Evolutionary conservation across 2,113 vertebrate genomes (phyloP).

Genomic region (Gambusia holbrooki): DNA sequence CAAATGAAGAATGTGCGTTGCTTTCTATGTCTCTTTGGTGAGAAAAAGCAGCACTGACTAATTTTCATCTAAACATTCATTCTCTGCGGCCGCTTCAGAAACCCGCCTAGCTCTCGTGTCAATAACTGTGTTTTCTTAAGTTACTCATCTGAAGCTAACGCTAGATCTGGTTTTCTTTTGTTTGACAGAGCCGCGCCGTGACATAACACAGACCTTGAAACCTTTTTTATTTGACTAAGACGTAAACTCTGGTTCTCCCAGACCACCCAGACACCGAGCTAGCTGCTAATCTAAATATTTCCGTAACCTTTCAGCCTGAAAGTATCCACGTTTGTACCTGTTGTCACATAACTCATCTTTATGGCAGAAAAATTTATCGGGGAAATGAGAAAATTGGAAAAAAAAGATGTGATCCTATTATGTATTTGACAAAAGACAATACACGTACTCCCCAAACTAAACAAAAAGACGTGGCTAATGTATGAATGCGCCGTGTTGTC

Average conservation of each 20-base stretch:
- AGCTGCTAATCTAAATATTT: constrained; percentile 55
- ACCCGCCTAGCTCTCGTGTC: background rate
- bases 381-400: too few relatives aligned
- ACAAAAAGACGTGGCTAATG: background rate
- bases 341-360: background rate
- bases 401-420: background rate
- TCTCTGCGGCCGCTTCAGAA: background rate
- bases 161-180: background rate
- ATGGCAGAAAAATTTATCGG: background rate
- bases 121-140: background rate
- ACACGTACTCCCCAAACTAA: background rate
- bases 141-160: background rate
- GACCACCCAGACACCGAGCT: constrained; percentile 65
- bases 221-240: constrained; percentile 58
- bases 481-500: too few relatives aligned
- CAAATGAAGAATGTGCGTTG: too few relatives aligned
- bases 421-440: background rate
- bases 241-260: constrained; percentile 52
- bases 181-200: constrained; percentile 31
- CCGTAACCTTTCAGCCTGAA: constrained; percentile 16
- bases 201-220: constrained; percentile 53
- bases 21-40: too few relatives aligned
- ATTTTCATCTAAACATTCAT: background rate
- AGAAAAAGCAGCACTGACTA: too few relatives aligned
- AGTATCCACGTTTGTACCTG: constrained; percentile 43